Conservation (phyloP, 2,888 invertebrate genomes). For the Scaptomyza flava region DNA sequence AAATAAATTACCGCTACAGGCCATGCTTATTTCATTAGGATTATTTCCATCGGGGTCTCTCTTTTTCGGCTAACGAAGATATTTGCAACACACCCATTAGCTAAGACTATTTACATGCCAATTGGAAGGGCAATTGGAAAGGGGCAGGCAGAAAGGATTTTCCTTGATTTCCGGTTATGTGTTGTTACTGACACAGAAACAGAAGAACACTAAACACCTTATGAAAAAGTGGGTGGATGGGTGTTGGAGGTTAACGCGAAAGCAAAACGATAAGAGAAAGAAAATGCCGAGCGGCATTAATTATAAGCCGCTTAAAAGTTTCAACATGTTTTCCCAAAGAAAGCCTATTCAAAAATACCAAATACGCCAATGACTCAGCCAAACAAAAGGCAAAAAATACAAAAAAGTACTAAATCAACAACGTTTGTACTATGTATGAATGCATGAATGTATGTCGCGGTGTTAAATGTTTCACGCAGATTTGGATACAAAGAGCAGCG, state of each 20-base stretch:
- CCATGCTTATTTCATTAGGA: slow-evolving; percentile 80
- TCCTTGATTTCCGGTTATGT: slow-evolving; percentile 70
- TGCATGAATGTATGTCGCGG: neutral
- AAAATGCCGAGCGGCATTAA: slow-evolving; percentile 79
- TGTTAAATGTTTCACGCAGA: neutral
- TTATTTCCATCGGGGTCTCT: slow-evolving; percentile 63
- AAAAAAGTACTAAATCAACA: slow-evolving; percentile 19
- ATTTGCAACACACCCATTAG: slow-evolving; percentile 22
- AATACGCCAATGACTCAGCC: slow-evolving; percentile 20
- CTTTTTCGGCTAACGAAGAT: slow-evolving; percentile 22
- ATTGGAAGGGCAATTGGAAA: neutral
- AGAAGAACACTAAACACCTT: slow-evolving; percentile 4
- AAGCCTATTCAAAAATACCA: slow-evolving; percentile 47
- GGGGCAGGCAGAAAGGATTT: slow-evolving; percentile 22
- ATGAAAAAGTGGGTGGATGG: neutral
- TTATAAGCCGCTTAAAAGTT: slow-evolving; percentile 81
- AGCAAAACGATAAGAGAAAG: slow-evolving; percentile 70
- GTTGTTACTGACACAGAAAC: slow-evolving; percentile 56
- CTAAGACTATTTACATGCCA: slow-evolving; percentile 24
- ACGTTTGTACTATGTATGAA: slow-evolving; percentile 1
- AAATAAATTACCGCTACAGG: slow-evolving; percentile 81
- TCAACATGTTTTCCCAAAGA: slow-evolving; percentile 75
- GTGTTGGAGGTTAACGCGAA: slow-evolving; percentile 52
- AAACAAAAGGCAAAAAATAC: slow-evolving; percentile 34
- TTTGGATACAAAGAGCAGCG: slow-evolving; percentile 17